Conservation (phyloP, 2,113 vertebrate species). For the Pipra filicauda region DNA sequence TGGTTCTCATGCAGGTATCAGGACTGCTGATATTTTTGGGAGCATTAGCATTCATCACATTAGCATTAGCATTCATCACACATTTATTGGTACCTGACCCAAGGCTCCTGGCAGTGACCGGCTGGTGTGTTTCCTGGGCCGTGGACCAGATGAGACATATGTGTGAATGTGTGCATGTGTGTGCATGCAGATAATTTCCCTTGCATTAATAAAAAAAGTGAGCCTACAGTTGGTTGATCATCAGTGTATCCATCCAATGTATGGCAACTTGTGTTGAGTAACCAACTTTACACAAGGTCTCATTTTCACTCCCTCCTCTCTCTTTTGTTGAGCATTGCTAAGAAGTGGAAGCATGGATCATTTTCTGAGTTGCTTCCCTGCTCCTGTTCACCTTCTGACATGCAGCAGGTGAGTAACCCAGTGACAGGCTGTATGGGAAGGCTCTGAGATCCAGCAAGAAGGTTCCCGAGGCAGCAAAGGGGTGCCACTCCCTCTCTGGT, state of each 20-base stretch:
- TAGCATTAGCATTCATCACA: background rate
- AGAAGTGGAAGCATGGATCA: background rate
- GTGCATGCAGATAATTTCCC: background rate
- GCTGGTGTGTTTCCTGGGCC: background rate
- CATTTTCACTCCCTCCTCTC: background rate
- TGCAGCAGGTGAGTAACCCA: background rate
- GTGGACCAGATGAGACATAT: background rate
- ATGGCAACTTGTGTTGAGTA: background rate
- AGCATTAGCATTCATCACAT: background rate
- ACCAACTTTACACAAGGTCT: background rate
- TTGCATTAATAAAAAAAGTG: background rate
- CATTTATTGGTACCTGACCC: background rate
- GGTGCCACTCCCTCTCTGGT: background rate
- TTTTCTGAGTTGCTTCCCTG: background rate
- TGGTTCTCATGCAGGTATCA: background rate
- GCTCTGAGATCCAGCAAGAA: background rate
- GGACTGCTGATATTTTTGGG: background rate
- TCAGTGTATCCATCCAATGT: background rate
- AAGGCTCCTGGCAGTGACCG: background rate
- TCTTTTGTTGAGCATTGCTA: background rate
- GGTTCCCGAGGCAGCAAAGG: background rate
- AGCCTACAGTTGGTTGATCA: background rate
- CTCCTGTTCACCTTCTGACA: background rate
- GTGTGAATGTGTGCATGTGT: background rate
- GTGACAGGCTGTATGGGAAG: background rate